phyloP scores from a whole-genome alignment of 2,113 vertebrate species.

The Ophiodon elongatus region DNA sequence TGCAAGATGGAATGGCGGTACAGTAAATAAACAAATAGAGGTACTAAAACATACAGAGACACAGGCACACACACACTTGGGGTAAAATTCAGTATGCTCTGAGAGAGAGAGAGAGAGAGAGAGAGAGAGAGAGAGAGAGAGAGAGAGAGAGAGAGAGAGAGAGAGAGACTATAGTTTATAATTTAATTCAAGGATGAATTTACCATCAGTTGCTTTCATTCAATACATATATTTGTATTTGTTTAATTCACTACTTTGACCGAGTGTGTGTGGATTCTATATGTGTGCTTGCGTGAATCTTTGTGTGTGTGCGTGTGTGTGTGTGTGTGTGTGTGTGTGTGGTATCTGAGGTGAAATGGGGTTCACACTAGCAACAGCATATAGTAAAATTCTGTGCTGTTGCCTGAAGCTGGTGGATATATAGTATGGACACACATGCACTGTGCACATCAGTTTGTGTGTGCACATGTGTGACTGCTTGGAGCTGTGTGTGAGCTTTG shows the following conservation, averaged over 20 bases:
- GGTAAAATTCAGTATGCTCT: neutral
- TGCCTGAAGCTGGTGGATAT: slow-evolving; percentile 39
- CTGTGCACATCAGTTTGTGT: slow-evolving; percentile 2
- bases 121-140: no score
- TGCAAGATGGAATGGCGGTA: neutral
- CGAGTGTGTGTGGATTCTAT: neutral
- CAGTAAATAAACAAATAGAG: neutral
- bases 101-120: neutral
- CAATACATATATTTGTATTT: neutral
- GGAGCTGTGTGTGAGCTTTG: slow-evolving; percentile 35
- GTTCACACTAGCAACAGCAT: slow-evolving; percentile 60
- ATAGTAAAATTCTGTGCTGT: slow-evolving; percentile 37
- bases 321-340: slow-evolving; percentile 36
- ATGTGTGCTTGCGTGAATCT: neutral
- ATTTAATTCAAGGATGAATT: neutral
- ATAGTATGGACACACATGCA: slow-evolving; percentile 32
- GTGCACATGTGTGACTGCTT: neutral
- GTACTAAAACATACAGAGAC: neutral
- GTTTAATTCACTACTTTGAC: neutral
- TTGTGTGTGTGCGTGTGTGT: slow-evolving; percentile 16
- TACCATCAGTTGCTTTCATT: neutral
- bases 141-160: neutral
- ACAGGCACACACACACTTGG: neutral
- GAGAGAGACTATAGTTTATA: neutral
- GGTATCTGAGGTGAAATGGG: slow-evolving; percentile 53